These are phyloP conservation scores for Morphnarchus princeps DNA, from an alignment of 2,113 vertebrate genomes.

Conservation along the genomic window DNA sequence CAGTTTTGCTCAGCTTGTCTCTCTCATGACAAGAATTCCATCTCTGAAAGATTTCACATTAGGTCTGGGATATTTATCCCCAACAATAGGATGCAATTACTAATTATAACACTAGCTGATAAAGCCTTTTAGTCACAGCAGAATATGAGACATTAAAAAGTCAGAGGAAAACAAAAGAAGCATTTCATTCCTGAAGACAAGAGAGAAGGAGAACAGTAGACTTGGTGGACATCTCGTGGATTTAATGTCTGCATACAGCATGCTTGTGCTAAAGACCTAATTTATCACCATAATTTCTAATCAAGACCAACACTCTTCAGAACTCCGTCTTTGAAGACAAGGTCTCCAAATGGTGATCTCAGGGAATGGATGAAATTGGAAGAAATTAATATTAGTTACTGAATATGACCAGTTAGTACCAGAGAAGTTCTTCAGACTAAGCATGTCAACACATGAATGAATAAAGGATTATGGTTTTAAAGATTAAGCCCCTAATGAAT, in stretches of 20 bases:
- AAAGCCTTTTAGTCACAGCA: background rate
- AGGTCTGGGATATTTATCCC: background rate
- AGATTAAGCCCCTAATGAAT: background rate
- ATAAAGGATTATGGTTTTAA: background rate
- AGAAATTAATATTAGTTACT: background rate
- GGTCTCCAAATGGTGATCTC: background rate
- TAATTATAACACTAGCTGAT: background rate
- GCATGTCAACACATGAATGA: background rate
- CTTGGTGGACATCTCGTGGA: background rate
- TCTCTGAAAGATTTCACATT: background rate
- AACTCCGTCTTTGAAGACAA: accelerated
- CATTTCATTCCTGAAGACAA: background rate
- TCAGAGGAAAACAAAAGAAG: background rate
- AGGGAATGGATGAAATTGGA: background rate
- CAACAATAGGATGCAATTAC: background rate
- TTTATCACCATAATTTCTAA: background rate
- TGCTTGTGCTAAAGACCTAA: background rate
- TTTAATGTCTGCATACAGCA: background rate
- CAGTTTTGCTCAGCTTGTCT: background rate
- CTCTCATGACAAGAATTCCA: background rate
- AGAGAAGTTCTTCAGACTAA: background rate
- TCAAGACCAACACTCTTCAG: background rate
- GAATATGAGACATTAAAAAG: background rate
- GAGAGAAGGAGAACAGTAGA: background rate
- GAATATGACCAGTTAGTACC: background rate